Percentiles rank a stretch among this genome's conserved stretches.
Conservation (phyloP, 2,113 vertebrate genomes). For the Halcyon senegalensis region DNA sequence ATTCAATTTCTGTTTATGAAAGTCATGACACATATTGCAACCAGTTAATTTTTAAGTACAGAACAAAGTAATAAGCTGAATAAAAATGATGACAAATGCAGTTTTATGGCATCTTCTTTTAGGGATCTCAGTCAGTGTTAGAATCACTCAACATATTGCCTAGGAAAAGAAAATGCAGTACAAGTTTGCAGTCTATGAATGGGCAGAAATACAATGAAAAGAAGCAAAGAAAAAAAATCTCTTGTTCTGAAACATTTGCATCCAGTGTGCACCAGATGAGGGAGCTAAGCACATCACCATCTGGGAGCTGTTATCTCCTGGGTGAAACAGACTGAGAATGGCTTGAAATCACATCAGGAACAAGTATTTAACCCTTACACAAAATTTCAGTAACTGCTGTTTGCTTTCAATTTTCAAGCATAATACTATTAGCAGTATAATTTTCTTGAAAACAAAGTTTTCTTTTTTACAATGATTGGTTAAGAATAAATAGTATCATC, state of each 20-base stretch:
- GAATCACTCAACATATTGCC: background rate
- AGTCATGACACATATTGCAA: background rate
- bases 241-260: background rate
- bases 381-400: background rate
- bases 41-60: background rate
- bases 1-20: background rate
- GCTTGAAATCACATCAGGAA: background rate
- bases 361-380: background rate
- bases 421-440: background rate
- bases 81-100: background rate
- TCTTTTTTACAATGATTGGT: background rate
- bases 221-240: background rate
- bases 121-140: background rate
- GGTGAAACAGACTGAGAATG: background rate
- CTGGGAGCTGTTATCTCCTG: background rate
- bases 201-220: background rate
- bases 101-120: background rate
- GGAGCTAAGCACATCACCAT: conserved; percentile 17
- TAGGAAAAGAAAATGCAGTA: background rate
- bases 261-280: conserved; percentile 17
- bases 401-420: background rate
- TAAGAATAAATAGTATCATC: background rate
- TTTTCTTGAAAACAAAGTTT: background rate
- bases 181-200: background rate
- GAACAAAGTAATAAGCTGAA: background rate